Evolutionary conservation across 2,888 invertebrate species (phyloP).

Genomic region (Aproaerema taeniolella): DNA sequence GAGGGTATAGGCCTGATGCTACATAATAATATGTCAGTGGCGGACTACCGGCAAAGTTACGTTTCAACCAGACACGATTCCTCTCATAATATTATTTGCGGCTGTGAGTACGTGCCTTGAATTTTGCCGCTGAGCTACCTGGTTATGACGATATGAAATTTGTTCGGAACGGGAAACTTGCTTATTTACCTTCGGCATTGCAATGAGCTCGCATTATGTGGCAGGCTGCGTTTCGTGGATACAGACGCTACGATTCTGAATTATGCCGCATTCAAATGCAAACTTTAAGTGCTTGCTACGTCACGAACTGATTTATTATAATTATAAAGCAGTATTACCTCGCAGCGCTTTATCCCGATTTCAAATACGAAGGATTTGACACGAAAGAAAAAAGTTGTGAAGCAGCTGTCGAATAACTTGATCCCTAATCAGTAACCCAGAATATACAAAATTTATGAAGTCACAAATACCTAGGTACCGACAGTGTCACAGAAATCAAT

Average conservation of each 20-base stretch:
- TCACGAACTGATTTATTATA: too few species aligned
- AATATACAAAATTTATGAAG: too few species aligned
- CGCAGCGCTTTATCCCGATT: too few species aligned
- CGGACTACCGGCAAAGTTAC: constrained; percentile 44
- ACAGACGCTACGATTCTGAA: constrained; percentile 5
- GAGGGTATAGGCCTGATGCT: constrained; percentile 8
- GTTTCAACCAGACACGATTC: constrained; percentile 53
- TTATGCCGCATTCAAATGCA: constrained; percentile 8
- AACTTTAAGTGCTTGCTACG: too few species aligned
- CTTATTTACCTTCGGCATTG: constrained; percentile 52
- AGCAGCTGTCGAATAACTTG: too few species aligned
- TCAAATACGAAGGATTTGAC: too few species aligned
- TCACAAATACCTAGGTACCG: too few species aligned
- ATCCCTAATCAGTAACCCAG: too few species aligned
- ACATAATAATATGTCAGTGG: constrained; percentile 22
- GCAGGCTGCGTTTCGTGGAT: constrained; percentile 7
- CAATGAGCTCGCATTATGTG: constrained; percentile 25
- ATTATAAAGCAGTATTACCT: too few species aligned
- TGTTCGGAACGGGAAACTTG: constrained; percentile 48
- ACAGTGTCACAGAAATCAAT: too few species aligned
- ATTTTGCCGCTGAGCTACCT: constrained; percentile 41
- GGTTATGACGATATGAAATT: constrained; percentile 54
- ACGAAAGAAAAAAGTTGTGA: too few species aligned
- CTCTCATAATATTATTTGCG: constrained; percentile 65
- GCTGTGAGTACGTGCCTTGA: constrained; percentile 51